Base-by-base conservation (phyloP, 2,888 invertebrate species). In the Empis stercorea region DNA sequence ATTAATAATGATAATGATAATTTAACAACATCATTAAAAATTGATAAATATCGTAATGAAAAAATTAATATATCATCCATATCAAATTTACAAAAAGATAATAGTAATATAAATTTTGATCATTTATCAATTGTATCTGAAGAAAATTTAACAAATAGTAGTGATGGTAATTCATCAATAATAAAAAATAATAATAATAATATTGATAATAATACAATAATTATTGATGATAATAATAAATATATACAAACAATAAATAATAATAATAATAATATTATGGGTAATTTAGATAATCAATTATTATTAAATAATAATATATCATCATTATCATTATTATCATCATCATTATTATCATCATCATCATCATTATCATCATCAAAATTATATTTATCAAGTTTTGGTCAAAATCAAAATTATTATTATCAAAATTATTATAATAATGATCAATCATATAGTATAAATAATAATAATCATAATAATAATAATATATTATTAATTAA, bases 81-180 rank as follows among this genome's bases (percentile, higher is more conserved):
- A 14, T 27, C 51, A 53, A 54, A 56, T 4, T 14, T 23, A 16
- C 20, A 30, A 27, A 15, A 16, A 4, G 30, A 13, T 7, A n/a
- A 13, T 10, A n/a, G 36, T 16, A 57, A 68, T 58, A 70, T 78
- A 56, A 67, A 70, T 48, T 85, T 84, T 66, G 83, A 85, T 65
- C 82, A 84, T 62, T 73, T 86, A 43, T 82, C 82, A 49, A 79
- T 85, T 20, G 85, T 86, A 40, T 81, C 82, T 7, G 86, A 86
- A 61, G 86, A 85, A 59, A 80, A 75, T 16, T 55, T 67, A 3
- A 67, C 67, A 48, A 65, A 64, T 48, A 65, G 63, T 41, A 65
- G 63, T 40, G 68, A 65, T 48, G 55, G 52, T 43, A 52, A 47
- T 17, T 49, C 51, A 11, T 59, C 59, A 11, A 13, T 20, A 3